A percentile compares a stretch with the other conserved stretches of the same genome.
These are phyloP conservation scores for Grus americana DNA, from an alignment of 2,113 vertebrate species.

Conservation along the genomic window DNA sequence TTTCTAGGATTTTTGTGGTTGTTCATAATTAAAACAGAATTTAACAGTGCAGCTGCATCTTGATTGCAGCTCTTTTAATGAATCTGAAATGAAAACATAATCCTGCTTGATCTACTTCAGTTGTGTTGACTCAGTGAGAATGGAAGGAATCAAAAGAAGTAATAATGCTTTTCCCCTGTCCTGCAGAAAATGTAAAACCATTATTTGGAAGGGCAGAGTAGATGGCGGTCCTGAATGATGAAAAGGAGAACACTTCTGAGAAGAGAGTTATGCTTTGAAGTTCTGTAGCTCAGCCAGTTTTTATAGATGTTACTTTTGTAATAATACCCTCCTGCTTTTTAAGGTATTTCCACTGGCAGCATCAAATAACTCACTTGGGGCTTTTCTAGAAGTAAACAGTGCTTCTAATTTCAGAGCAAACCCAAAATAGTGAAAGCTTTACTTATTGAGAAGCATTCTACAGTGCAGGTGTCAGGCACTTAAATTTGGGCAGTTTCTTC, in stretches of 20 bases:
- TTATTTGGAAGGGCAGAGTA: not conserved
- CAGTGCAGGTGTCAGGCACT: not conserved
- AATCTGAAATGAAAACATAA: not conserved
- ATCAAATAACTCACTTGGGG: not conserved
- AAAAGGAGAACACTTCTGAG: not conserved
- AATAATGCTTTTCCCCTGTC: not conserved
- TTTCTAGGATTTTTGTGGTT: not conserved
- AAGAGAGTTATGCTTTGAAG: not conserved
- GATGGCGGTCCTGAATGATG: not conserved
- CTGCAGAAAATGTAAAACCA: not conserved
- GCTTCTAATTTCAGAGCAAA: not conserved
- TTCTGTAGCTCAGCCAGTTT: not conserved
- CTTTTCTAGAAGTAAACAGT: not conserved
- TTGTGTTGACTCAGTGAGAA: not conserved
- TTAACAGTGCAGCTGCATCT: not conserved
- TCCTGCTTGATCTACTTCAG: not conserved
- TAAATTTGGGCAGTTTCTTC: not conserved
- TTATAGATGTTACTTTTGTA: not conserved
- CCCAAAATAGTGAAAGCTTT: not conserved
- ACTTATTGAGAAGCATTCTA: not conserved
- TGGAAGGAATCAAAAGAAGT: not conserved
- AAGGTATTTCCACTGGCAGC: not conserved
- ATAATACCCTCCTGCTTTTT: not conserved
- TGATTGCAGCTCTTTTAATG: not conserved
- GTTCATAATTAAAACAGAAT: constrained; percentile 7